phyloP scores from a whole-genome alignment of 2,113 vertebrate genomes.

The Felis catus region DNA sequence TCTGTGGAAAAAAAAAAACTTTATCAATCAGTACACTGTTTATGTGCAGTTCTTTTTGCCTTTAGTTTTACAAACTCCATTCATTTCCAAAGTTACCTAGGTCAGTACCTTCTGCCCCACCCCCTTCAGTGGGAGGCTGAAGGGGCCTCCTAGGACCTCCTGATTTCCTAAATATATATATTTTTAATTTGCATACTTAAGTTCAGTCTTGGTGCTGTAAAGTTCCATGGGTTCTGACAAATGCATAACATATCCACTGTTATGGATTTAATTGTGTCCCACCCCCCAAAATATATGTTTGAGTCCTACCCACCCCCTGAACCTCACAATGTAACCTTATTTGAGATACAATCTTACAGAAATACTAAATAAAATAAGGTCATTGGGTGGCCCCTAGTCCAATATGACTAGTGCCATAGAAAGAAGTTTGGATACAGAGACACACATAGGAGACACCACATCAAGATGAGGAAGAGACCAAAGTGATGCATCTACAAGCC shows the following conservation, averaged over 20 bases:
- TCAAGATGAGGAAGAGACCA: background rate
- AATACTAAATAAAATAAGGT: background rate
- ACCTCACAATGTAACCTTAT: background rate
- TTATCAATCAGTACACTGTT: background rate
- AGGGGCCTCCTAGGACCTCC: background rate
- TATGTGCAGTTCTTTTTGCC: background rate
- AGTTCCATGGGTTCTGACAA: background rate
- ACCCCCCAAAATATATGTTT: background rate
- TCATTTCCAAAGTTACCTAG: background rate
- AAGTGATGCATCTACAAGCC: background rate
- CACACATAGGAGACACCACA: background rate
- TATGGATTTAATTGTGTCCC: background rate
- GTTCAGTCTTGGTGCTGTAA: background rate
- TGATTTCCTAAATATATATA: background rate
- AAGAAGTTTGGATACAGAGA: background rate
- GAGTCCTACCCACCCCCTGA: background rate
- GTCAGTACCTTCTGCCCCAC: background rate
- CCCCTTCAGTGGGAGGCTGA: background rate
- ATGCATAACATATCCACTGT: background rate
- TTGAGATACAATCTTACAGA: background rate
- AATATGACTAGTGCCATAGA: background rate
- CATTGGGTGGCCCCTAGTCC: background rate
- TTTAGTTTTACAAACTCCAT: background rate
- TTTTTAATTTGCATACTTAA: background rate
- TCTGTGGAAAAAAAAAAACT: background rate